A percentile compares a stretch with the other conserved stretches of the same genome.
These are phyloP conservation scores for Stenoptilia bipunctidactyla DNA, from an alignment of 2,888 invertebrate genomes.

Conservation along the genomic window DNA sequence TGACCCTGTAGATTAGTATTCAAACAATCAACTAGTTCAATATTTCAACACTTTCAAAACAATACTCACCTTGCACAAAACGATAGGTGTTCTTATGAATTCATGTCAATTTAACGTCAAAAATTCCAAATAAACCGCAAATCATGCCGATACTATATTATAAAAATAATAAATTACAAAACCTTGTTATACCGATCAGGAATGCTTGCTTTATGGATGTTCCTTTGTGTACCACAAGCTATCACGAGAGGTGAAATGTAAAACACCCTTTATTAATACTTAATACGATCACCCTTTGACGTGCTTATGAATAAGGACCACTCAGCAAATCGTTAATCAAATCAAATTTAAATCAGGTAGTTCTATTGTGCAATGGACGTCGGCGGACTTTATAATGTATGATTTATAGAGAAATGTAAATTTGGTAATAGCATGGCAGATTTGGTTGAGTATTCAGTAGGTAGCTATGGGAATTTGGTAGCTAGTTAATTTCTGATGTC, in stretches of 20 bases:
- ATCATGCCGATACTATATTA: constrained; percentile 16
- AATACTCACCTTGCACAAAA: too few species aligned
- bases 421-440: constrained; percentile 33
- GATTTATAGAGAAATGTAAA: constrained; percentile 53
- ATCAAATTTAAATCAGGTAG: constrained; percentile 60
- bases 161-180: too few species aligned
- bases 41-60: too few species aligned
- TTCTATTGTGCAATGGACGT: constrained; percentile 51
- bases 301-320: constrained; percentile 59
- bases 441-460: constrained; percentile 18
- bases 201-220: constrained; percentile 12
- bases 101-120: too few species aligned
- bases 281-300: constrained; percentile 63
- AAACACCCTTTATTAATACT: constrained; percentile 61
- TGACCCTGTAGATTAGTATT: too few species aligned
- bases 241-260: constrained; percentile 38
- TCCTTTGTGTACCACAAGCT: constrained; percentile 22
- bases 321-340: constrained; percentile 70
- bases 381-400: constrained; percentile 46
- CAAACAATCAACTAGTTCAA: too few species aligned
- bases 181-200: constrained; percentile 13
- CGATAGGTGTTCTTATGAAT: too few species aligned
- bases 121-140: constrained; percentile 22
- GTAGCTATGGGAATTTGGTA: not conserved
- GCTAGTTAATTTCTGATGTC: too few species aligned